A percentile compares a stretch with the other conserved stretches of the same genome.
These are phyloP conservation scores for Plotosus lineatus DNA, from an alignment of 2,113 vertebrate genomes.

Conservation along the genomic window DNA sequence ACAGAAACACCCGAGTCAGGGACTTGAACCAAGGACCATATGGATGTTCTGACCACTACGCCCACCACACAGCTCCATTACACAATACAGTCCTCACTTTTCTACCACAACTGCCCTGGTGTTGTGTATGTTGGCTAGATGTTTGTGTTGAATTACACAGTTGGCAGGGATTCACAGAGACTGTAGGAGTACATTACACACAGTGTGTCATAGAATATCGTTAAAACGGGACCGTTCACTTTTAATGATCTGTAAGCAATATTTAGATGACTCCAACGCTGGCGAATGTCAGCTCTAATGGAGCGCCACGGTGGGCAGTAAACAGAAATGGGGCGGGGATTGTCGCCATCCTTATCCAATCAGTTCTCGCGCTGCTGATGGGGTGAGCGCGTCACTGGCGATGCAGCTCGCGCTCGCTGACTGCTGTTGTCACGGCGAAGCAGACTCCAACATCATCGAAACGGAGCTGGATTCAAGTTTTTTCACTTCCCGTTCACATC, in stretches of 20 bases:
- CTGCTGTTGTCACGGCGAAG: slow-evolving; percentile 35
- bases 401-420: slow-evolving; percentile 42
- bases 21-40: no score
- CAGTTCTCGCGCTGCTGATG: slow-evolving; percentile 47
- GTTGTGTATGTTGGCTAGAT: not conserved
- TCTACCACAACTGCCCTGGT: not conserved
- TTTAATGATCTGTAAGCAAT: slow-evolving; percentile 1
- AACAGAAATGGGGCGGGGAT: slow-evolving; percentile 43
- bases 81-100: not conserved
- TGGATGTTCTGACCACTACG: no score
- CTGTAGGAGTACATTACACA: not conserved
- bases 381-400: slow-evolving; percentile 50
- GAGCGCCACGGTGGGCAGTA: slow-evolving; percentile 44
- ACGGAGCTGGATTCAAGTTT: not conserved
- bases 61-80: no score
- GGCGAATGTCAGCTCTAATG: slow-evolving; percentile 31
- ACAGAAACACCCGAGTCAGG: no score
- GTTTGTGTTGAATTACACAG: not conserved
- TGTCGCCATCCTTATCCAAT: slow-evolving; percentile 51
- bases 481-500: not conserved
- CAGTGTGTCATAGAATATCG: not conserved
- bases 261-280: slow-evolving; percentile 8
- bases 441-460: not conserved
- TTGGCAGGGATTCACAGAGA: not conserved
- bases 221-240: not conserved